phyloP scores from a whole-genome alignment of 2,888 invertebrate species.

The Leptinotarsa juncta region DNA sequence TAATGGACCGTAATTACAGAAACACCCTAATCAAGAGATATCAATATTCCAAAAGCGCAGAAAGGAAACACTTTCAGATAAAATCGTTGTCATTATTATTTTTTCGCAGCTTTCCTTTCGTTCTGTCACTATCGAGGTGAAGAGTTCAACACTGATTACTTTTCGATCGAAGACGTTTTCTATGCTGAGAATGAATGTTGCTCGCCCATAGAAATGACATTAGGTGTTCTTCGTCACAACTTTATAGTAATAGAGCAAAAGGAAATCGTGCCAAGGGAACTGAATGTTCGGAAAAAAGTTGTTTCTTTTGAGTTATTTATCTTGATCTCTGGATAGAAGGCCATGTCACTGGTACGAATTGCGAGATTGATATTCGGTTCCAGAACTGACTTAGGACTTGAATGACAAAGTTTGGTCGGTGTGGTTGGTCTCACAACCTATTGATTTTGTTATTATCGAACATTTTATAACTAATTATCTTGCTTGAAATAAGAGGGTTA shows the following conservation, averaged over 20 bases:
- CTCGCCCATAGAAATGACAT: constrained; percentile 33
- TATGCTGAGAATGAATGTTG: constrained; percentile 32
- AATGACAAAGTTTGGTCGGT: too few relatives aligned
- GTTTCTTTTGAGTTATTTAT: too few relatives aligned
- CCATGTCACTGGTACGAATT: too few relatives aligned
- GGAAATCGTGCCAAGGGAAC: constrained; percentile 42
- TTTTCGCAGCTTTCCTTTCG: background rate
- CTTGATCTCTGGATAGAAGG: too few relatives aligned
- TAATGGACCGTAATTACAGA: background rate
- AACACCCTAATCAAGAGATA: background rate
- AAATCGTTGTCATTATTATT: background rate
- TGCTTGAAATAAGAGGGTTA: too few relatives aligned
- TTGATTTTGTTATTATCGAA: too few relatives aligned
- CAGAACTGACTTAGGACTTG: too few relatives aligned
- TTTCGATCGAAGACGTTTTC: constrained; percentile 34
- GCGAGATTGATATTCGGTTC: too few relatives aligned
- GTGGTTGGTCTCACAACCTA: too few relatives aligned
- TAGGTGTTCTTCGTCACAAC: constrained; percentile 28
- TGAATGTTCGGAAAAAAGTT: background rate
- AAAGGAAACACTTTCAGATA: background rate
- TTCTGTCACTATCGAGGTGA: constrained; percentile 1
- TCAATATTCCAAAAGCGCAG: background rate
- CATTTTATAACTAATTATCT: too few relatives aligned
- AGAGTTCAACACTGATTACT: constrained; percentile 27
- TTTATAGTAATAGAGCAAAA: constrained; percentile 43